phyloP scores from a whole-genome alignment of 2,888 invertebrate species.

The Drosophila recens region DNA sequence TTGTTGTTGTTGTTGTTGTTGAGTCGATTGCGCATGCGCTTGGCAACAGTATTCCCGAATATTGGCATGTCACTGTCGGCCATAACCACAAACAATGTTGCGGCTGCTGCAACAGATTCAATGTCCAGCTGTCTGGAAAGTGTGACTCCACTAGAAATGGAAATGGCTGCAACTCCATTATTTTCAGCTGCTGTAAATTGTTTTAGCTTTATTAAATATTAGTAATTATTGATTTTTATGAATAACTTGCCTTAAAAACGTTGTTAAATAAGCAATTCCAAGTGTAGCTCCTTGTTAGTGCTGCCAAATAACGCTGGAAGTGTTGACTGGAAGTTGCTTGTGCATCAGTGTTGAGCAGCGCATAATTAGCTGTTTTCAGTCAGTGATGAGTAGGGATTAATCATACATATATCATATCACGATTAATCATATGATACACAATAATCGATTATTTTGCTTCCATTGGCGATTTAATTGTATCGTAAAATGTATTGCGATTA shows the following conservation, averaged over 20 bases:
- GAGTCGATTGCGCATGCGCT: too few species aligned
- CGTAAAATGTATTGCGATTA: too few species aligned
- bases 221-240: not conserved
- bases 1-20: too few species aligned
- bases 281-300: not conserved
- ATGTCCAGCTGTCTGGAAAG: not conserved
- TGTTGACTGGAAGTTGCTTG: not conserved
- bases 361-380: too few species aligned
- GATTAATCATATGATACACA: too few species aligned
- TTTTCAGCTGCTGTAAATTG: not conserved
- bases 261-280: not conserved
- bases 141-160: not conserved
- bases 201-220: not conserved
- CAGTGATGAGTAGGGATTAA: too few species aligned
- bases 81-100: not conserved
- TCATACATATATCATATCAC: too few species aligned
- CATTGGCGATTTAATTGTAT: too few species aligned
- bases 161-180: not conserved
- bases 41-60: not conserved
- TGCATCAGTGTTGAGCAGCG: not conserved
- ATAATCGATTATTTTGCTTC: too few species aligned
- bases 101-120: not conserved
- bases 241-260: not conserved
- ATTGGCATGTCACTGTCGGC: not conserved
- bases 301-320: not conserved